A percentile compares a stretch with the other conserved stretches of the same genome.
Evolutionary conservation across 2,888 invertebrate species (phyloP).

Genomic region (Eupithecia dodoneata): DNA sequence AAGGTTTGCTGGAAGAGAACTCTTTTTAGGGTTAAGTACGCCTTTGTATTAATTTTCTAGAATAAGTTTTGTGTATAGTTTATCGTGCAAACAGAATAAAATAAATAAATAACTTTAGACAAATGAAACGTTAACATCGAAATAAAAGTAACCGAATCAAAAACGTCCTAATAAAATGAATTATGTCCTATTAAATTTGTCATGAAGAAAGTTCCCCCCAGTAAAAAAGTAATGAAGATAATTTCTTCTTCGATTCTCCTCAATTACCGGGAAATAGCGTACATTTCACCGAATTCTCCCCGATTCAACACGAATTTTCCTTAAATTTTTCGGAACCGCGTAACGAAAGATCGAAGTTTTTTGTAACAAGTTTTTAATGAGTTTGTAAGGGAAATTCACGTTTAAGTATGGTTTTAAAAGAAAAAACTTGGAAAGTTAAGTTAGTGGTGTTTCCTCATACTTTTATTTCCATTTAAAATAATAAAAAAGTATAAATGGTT

Average conservation of each 20-base stretch:
- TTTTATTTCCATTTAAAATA: background rate
- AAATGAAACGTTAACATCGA: background rate
- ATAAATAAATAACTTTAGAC: too few relatives aligned
- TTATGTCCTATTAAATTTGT: background rate
- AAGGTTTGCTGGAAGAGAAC: too few relatives aligned
- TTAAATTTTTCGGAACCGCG: conserved; percentile 18
- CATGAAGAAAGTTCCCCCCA: background rate
- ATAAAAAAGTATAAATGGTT: background rate
- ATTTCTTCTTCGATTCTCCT: conserved; percentile 14
- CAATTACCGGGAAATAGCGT: conserved; percentile 8
- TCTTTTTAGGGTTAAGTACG: too few relatives aligned
- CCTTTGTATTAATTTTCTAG: too few relatives aligned
- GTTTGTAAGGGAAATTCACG: conserved; percentile 27
- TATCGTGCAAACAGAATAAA: too few relatives aligned
- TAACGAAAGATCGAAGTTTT: conserved; percentile 29
- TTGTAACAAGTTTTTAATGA: conserved; percentile 35
- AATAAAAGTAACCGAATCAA: background rate
- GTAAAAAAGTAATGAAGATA: conserved; percentile 6
- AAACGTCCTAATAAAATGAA: background rate
- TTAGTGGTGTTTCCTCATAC: conserved; percentile 10
- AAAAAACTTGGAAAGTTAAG: conserved; percentile 11
- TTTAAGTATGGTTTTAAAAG: conserved; percentile 19
- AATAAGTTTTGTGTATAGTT: too few relatives aligned
- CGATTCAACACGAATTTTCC: background rate
- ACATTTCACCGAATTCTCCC: conserved; percentile 1